These are phyloP conservation scores for Ridgeia piscesae DNA, from an alignment of 1,140 invertebrate species.

Conservation along the genomic window DNA sequence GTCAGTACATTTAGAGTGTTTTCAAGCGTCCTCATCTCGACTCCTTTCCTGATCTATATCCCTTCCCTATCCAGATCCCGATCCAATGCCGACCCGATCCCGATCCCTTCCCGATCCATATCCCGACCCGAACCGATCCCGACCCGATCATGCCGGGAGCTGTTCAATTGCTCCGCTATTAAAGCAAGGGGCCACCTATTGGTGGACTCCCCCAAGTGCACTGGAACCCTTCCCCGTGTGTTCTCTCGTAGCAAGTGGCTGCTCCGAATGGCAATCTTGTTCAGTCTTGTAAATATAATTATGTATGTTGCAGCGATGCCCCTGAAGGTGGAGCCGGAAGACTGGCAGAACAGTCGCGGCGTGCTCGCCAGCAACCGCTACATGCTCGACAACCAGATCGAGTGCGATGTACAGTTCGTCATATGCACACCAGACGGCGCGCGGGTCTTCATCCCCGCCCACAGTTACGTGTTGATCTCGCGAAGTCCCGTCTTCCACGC, in stretches of 20 bases:
- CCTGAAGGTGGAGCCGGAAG: constrained; percentile 24
- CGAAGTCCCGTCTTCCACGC: constrained; percentile 80
- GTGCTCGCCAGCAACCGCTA: constrained; percentile 35
- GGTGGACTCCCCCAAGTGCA: too few species aligned
- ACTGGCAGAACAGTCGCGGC: constrained; percentile 35
- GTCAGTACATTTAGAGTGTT: too few species aligned
- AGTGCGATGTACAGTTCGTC: constrained; percentile 35
- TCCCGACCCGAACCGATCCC: too few species aligned
- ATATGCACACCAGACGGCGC: constrained; percentile 41
- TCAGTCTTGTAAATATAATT: background rate
- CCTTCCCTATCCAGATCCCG: too few species aligned
- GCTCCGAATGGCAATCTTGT: background rate
- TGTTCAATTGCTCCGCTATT: too few species aligned
- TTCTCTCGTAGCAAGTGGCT: background rate
- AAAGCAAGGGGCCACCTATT: background rate
- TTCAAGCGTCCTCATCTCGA: too few species aligned
- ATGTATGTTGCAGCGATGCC: background rate
- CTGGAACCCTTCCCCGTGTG: background rate
- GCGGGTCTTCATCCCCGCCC: constrained; percentile 70
- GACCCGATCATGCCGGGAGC: too few species aligned
- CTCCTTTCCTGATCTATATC: too few species aligned
- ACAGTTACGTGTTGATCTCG: constrained; percentile 77
- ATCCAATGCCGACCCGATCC: too few species aligned
- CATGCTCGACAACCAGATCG: constrained; percentile 36
- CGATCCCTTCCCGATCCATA: too few species aligned